Base-by-base conservation (phyloP, 2,888 invertebrate species). In the Agrochola litura region DNA sequence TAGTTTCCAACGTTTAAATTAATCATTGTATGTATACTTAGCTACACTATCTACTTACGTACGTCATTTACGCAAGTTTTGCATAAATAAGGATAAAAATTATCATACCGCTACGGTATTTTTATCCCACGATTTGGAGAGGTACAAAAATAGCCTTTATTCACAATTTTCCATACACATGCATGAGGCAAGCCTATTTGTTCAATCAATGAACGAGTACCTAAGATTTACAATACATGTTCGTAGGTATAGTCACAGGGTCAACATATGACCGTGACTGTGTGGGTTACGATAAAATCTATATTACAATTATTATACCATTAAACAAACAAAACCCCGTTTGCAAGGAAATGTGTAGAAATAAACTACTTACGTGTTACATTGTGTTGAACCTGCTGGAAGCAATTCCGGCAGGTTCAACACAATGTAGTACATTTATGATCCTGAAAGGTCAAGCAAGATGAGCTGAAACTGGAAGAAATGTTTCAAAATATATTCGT, bases 241-340 rank as follows among this genome's bases (percentile, higher is more conserved):
- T 66, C 46, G 52, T 37, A n/a, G 6, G 58, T 60, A 52, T 41
- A 65, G 56, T 9, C 19, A 16, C 86, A 74, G 71, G 79, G 74
- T 74, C 68, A 74, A 54, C 41, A 61, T 43, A 61, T 74, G 78
- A 16, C 73, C 86, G 30, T 65, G 63, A 61, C 22, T 66, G 78
- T 60, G 61, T 70, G 37, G 56, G 67, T 82, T 60, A 82, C 60
- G 60, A 71, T 65, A 66, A 41, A 76, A 71, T 67, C 77, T 65
- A 65, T 71, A 56, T 43, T 75, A 22, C 16, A 67, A 66, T 66
- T 76, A 77, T n/a, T 77, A 60, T 61, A 60, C 22, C 25, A 54
- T 19, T 73, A 49, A 10, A 73, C 19, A 49, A 49, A 49, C 14
- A 73, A 80, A 16, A 56, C n/a, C 54, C 54, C 49, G 41, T 49